phyloP scores from a whole-genome alignment of 2,888 invertebrate species.

The Liopterus haemorrhoidalis region DNA sequence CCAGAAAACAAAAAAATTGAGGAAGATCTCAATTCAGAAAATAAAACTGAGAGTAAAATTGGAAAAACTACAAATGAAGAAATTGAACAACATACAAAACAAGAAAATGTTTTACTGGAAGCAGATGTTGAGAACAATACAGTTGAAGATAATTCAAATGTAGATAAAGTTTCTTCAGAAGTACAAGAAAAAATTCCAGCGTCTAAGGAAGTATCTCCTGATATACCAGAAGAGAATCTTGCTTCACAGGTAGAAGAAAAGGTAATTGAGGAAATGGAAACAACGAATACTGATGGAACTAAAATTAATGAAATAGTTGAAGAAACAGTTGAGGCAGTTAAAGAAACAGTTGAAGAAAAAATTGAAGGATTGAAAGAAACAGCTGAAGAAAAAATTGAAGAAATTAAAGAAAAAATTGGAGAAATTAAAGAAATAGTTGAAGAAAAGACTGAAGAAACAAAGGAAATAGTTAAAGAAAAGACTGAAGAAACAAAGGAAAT shows the following conservation, averaged over 20 bases:
- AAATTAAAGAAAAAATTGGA: background rate
- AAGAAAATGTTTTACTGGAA: no score
- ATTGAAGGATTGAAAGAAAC: constrained; percentile 2
- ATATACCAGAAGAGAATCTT: background rate
- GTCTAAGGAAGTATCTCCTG: background rate
- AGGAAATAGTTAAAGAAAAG: background rate
- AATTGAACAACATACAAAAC: no score
- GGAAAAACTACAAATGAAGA: no score
- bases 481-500: constrained; percentile 1
- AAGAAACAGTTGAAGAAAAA: background rate
- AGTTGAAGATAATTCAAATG: background rate
- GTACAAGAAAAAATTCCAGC: no score
- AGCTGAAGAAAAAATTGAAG: background rate
- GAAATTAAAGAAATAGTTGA: background rate
- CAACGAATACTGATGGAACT: background rate
- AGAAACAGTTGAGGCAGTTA: constrained; percentile 2
- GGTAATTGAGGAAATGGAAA: background rate
- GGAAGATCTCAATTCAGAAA: background rate
- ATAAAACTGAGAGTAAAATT: background rate
- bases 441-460: background rate
- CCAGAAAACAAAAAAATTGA: background rate
- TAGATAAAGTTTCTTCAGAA: background rate
- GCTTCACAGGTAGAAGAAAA: background rate
- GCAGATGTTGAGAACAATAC: background rate
- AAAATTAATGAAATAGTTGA: background rate